A percentile compares a stretch with the other conserved stretches of the same genome.
phyloP scores from a whole-genome alignment of 2,888 invertebrate species.

The Lampropteryx suffumata region DNA sequence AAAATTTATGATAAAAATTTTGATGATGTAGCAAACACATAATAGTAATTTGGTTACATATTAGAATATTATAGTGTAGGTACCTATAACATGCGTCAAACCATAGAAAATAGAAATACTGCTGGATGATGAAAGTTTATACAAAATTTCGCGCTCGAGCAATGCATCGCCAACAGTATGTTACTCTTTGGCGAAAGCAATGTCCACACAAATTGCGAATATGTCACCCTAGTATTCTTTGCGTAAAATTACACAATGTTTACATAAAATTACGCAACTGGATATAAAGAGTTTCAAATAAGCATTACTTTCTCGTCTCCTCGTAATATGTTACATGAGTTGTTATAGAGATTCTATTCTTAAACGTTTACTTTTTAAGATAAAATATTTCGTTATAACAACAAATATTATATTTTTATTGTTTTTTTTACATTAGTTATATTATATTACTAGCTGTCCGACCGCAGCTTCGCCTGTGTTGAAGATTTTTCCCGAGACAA shows the following conservation, averaged over 20 bases:
- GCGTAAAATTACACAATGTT: slow-evolving; percentile 69
- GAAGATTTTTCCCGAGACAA: too few species aligned
- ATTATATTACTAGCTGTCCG: too few species aligned
- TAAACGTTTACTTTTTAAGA: too few species aligned
- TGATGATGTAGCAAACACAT: too few species aligned
- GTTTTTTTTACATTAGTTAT: too few species aligned
- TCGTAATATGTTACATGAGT: slow-evolving; percentile 37
- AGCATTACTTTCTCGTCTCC: slow-evolving; percentile 69
- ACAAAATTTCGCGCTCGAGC: slow-evolving; percentile 2
- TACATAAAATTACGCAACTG: slow-evolving; percentile 63
- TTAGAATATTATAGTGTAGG: too few species aligned
- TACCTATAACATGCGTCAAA: not conserved
- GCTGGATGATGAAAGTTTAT: slow-evolving; percentile 7
- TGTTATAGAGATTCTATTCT: too few species aligned
- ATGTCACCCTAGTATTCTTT: slow-evolving; percentile 58
- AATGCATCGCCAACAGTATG: slow-evolving; percentile 11
- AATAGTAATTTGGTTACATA: too few species aligned
- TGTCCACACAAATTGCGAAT: slow-evolving; percentile 49
- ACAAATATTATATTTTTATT: too few species aligned
- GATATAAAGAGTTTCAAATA: slow-evolving; percentile 52
- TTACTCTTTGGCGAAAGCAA: slow-evolving; percentile 55
- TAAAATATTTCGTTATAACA: too few species aligned
- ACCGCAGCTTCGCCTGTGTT: too few species aligned
- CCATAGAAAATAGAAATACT: not conserved
- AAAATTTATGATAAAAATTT: too few species aligned